Percentiles rank a stretch among this genome's conserved stretches.
Evolutionary conservation across 2,113 vertebrate species (phyloP).

Genomic region (Psammodynastes pulverulentus): DNA sequence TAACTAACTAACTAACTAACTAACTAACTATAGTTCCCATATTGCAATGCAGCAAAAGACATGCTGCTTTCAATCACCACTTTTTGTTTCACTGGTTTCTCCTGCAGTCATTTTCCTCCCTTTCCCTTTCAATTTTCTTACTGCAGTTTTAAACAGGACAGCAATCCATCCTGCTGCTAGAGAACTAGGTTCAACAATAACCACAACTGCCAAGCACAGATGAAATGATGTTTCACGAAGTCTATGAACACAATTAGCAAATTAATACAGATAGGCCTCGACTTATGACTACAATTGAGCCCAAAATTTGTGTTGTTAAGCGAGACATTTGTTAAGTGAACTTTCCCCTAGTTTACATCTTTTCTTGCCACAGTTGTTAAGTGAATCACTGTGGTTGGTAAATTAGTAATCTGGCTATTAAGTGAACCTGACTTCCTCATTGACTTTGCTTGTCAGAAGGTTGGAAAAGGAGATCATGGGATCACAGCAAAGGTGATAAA

Average conservation of each 20-base stretch:
- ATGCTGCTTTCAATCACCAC: background rate
- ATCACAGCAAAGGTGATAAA: no score
- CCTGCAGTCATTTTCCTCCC: background rate
- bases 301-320: no score
- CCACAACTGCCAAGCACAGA: background rate
- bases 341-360: no score
- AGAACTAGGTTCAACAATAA: background rate
- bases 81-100: background rate
- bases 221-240: background rate
- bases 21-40: background rate
- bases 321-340: no score
- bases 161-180: background rate
- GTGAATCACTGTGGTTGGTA: no score
- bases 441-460: no score
- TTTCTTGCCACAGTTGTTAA: no score
- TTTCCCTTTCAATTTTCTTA: background rate
- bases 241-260: background rate
- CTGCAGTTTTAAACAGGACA: background rate
- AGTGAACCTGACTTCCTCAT: no score
- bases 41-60: background rate
- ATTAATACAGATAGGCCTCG: background rate
- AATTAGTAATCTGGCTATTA: no score
- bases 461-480: no score
- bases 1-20: no score
- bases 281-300: no score